Base-by-base conservation (phyloP, 2,888 invertebrate genomes). In the Horisme vitalbata region DNA sequence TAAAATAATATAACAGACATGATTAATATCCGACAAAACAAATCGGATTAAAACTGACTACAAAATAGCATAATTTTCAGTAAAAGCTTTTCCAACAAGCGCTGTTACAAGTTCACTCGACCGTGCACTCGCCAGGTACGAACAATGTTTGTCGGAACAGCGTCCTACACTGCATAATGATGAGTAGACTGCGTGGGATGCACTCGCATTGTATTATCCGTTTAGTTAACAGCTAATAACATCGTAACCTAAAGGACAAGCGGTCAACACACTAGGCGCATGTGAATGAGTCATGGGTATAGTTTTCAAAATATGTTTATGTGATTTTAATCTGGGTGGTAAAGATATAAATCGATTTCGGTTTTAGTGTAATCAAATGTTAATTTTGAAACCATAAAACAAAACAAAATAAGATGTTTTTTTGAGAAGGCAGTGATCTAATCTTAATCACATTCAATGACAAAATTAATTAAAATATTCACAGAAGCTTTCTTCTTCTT, bases 101-200 rank as follows among this genome's bases (percentile, higher is more conserved):
- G 5, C 12, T 21, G 12, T 21, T 33, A 33, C 21, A 21, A 26
- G 3, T 33, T 4, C n/a, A 34, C 24, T 23, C 37, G 38, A 34
- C 45, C 38, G 45, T 50, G 13, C 34, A 39, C 41, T 43, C 14
- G 43, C 31, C 27, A 24, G 31, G 15, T 31, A 35, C 51, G 35
- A 43, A 31, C 36, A 45, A 44, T 46, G 43, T 43, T 44, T 52
- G 46, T 38, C 31, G 34, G 57, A 59, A 63, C 63, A 65, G 57
- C 55, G 61, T 63, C 61, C 64, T 57, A 51, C 55, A 52, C 61
- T 65, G 68, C 65, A 65, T 68, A 68, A 61, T 69, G 61, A 70
- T 67, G 68, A 68, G 68, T 59, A 59, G 58, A 57, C 15, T 54
- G 55, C 38, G 56, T 53, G 56, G 55, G 50, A 45, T 52, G 52